These are phyloP conservation scores for Magallana gigas DNA, from an alignment of 1,140 invertebrate genomes.

Conservation along the genomic window DNA sequence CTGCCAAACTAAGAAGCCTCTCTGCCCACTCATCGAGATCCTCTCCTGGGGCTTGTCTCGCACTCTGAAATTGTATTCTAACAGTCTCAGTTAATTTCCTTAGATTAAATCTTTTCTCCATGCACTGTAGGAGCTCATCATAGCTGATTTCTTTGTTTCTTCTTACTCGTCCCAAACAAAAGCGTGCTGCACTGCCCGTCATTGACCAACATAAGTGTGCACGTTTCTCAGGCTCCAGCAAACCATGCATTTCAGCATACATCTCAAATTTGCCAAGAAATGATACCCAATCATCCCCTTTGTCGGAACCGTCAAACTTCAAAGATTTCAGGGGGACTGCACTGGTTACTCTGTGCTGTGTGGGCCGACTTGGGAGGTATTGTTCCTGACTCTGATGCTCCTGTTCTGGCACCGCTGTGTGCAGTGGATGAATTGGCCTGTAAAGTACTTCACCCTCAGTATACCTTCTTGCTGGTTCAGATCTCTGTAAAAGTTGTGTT, in stretches of 20 bases:
- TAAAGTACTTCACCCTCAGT: neutral
- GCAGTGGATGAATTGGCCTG: neutral
- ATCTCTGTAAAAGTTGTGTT: neutral
- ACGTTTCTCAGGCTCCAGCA: constrained; percentile 10
- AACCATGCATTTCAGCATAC: neutral
- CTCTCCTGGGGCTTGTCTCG: constrained; percentile 47
- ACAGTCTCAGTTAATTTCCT: constrained; percentile 51
- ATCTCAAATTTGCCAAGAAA: constrained; percentile 31
- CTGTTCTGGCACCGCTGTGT: neutral
- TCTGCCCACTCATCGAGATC: constrained; percentile 54
- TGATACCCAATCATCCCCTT: constrained; percentile 28
- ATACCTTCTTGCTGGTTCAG: neutral
- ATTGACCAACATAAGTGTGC: constrained; percentile 31
- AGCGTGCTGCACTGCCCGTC: constrained; percentile 25
- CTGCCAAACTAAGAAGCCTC: constrained; percentile 41
- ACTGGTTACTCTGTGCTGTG: neutral
- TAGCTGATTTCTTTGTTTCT: constrained; percentile 5
- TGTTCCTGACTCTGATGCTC: neutral
- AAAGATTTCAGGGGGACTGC: constrained; percentile 11
- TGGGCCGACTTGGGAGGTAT: neutral
- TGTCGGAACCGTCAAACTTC: constrained; percentile 18
- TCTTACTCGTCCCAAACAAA: neutral
- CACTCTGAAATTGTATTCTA: constrained; percentile 47
- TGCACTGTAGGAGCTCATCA: constrained; percentile 27
- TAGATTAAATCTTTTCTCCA: constrained; percentile 51